Base-by-base conservation (phyloP, 2,888 invertebrate species). In the Mimas tiliae region DNA sequence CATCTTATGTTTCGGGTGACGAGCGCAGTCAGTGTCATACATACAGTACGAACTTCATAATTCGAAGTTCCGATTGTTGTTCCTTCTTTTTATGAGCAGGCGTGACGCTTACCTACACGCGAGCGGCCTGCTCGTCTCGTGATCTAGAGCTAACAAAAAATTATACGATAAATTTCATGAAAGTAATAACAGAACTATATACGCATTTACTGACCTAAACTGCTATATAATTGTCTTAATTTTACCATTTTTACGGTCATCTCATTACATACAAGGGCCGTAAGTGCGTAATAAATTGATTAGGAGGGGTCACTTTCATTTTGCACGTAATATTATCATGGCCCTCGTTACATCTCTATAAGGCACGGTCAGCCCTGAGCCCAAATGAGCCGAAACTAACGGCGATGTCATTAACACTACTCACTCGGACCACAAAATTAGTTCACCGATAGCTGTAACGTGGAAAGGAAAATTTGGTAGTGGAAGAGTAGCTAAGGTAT, bases 321-420 rank as follows among this genome's bases (percentile, higher is more conserved):
- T 14, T 69, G 65, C 70, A 70, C 70, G 69, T 72, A 68, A 71
- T 72, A 72, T 67, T 67, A 69, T 68, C 65, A 74, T 68, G 67
- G 63, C 47, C 38, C 33, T 52, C 65, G 72, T 77, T 69, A 71
- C 64, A 69, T 55, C 51, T 62, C 51, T 73, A 68, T 70, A 67
- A 67, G 71, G 74, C 70, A 71, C 70, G 67, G 73, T 71, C 69
- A 67, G 70, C 45, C 67, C 65, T 72, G 72, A 66, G 68, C 67
- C 68, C 71, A 77, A 79, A 82, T 81, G 77, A 74, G 72, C 77
- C 75, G 70, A 70, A 79, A 75, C 75, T 79, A 82, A 82, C 78
- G 77, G 73, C 72, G 65, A 72, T 67, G 64, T 72, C 80, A 78
- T 82, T 82, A 80, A 72, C 79, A 77, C 72, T 75, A 77, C 71